Percentiles rank a stretch among this genome's conserved stretches.
Conservation (phyloP, 2,113 vertebrate genomes). For the Calonectris borealis region DNA sequence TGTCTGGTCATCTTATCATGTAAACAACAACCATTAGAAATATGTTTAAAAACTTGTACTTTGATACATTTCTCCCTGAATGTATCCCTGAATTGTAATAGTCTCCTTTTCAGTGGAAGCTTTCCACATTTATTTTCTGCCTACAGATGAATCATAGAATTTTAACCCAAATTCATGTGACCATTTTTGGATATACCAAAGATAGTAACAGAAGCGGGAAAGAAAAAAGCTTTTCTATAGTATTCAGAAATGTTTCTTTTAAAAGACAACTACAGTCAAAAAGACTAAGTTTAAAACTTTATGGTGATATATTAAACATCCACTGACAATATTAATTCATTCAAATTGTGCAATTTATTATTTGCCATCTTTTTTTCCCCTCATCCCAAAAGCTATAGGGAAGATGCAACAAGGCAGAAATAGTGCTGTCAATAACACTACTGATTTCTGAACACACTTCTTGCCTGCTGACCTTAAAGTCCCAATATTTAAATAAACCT, state of each 20-base stretch:
- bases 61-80: background rate
- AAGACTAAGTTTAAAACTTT: background rate
- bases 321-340: background rate
- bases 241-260: background rate
- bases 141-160: slow-evolving; percentile 42
- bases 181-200: background rate
- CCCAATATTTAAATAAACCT: background rate
- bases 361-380: background rate
- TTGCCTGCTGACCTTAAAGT: background rate
- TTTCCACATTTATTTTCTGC: background rate
- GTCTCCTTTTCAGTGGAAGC: background rate
- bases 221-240: background rate
- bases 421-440: background rate
- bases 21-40: background rate
- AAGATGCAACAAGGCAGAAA: background rate
- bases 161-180: slow-evolving; percentile 29
- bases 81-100: background rate
- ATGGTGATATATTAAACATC: background rate
- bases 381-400: background rate
- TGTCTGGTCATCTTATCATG: background rate
- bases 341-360: background rate
- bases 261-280: background rate
- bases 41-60: background rate
- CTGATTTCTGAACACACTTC: background rate
- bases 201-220: background rate